Evolutionary conservation across 2,888 invertebrate genomes (phyloP), one percentile per base, ranked within the genome.

Genomic region (Tanypteryx hageni): DNA sequence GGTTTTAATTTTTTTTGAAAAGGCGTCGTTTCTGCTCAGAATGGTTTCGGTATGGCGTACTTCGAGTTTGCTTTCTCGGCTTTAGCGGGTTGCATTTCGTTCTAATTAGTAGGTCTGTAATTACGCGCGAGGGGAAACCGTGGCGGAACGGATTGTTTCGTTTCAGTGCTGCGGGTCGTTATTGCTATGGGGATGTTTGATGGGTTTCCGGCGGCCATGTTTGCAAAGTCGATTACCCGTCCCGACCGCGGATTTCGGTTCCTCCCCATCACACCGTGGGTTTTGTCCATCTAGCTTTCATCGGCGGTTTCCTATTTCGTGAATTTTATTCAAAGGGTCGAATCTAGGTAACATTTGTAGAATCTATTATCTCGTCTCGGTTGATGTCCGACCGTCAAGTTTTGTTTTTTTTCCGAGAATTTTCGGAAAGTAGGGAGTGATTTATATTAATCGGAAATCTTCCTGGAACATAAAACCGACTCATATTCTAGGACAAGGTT

Each of bases 81-180:
- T 89, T 76, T 89, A 89, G 89, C 68, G 44, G 61, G 86, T 0
- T 82, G 82, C 13, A 82, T 14, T 22, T 89, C 44, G 31, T 64
- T 89, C 89, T 68, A 89, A 89, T 89, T 89, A 89, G 64, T 64
- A 44, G 64, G 56, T 68, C 44, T 61, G 18, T 68, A 89, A 89
- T 64, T 68, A 68, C 68, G 44, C 31, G 86, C 68, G n/a, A 31
- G 31, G 68, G n/a, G 61, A 89, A 18, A 18, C 61, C 61, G 31
- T 13, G 27, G 64, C 7, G 10, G 44, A 44, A n/a, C 44, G 14
- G 31, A 18, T 68, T 89, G 44, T 89, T 89, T 89, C n/a, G 18
- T n/a, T 64, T 89, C 8, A 16, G 8, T 44, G 64, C 89, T 64
- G 61, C 27, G n/a, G 18, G 27, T 22, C 18, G 14, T 61, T 27